Evolutionary conservation across 1,140 invertebrate species (phyloP).

Genomic region (Aleiodes sp.): DNA sequence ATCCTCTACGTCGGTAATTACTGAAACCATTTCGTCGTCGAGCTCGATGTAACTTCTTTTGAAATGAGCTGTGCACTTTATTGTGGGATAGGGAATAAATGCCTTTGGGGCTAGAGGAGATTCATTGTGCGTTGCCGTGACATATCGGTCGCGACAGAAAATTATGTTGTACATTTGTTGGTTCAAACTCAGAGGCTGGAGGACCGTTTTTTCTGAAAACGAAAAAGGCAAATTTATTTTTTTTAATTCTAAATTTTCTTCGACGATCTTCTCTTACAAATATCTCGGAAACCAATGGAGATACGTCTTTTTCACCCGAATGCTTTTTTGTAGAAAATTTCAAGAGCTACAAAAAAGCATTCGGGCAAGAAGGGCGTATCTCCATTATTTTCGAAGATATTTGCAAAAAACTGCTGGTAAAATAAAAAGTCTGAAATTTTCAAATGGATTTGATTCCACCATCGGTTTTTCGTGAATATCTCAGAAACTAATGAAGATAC

Average conservation of each 20-base stretch:
- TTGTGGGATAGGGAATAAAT: constrained; percentile 59
- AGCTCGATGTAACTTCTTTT: constrained; percentile 70
- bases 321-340: too few relatives aligned
- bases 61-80: constrained; percentile 68
- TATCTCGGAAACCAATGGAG: too few relatives aligned
- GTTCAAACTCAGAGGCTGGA: constrained; percentile 62
- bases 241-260: background rate
- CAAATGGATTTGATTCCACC: too few relatives aligned
- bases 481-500: too few relatives aligned
- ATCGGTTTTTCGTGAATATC: too few relatives aligned
- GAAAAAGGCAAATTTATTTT: constrained; percentile 13
- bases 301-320: too few relatives aligned
- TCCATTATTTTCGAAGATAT: too few relatives aligned
- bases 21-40: constrained; percentile 72
- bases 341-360: too few relatives aligned
- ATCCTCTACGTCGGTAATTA: constrained; percentile 74
- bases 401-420: too few relatives aligned
- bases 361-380: too few relatives aligned
- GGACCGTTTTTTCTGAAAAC: constrained; percentile 58
- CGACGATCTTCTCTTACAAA: too few relatives aligned
- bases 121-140: constrained; percentile 37
- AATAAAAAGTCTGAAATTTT: too few relatives aligned
- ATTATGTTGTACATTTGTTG: constrained; percentile 53
- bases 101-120: constrained; percentile 60
- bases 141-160: constrained; percentile 52